Evolutionary conservation across 2,113 vertebrate species (phyloP).

Genomic region (Onychostoma macrolepis): DNA sequence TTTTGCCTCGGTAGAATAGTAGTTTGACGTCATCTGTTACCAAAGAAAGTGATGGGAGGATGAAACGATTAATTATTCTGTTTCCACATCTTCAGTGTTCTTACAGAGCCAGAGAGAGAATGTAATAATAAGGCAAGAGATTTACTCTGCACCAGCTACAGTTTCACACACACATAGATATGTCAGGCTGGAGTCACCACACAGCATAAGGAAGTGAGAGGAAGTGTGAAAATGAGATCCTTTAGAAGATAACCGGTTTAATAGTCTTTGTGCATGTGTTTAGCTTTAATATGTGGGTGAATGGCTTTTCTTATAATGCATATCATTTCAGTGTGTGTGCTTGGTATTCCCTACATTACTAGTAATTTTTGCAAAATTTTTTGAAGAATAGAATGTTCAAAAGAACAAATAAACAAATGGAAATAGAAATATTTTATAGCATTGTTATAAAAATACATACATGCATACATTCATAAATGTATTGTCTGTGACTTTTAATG

Average conservation of each 20-base stretch:
- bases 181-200: background rate
- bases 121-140: background rate
- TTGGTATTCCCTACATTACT: background rate
- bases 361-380: background rate
- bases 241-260: background rate
- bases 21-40: background rate
- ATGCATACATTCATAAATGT: background rate
- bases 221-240: background rate
- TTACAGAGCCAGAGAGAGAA: background rate
- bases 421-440: background rate
- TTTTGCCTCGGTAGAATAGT: background rate
- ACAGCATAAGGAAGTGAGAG: background rate
- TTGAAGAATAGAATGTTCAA: background rate
- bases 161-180: background rate
- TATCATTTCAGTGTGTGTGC: background rate
- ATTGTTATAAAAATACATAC: background rate
- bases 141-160: background rate
- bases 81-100: slow-evolving; percentile 16
- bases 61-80: slow-evolving; percentile 13
- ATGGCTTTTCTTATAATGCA: background rate
- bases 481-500: background rate
- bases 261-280: background rate
- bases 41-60: background rate
- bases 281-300: background rate
- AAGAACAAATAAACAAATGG: background rate